Evolutionary conservation across 2,797 vertebrate genomes (phyloP), one percentile per base, ranked within the genome.

Genomic region (Mormyrops attenuatus): DNA sequence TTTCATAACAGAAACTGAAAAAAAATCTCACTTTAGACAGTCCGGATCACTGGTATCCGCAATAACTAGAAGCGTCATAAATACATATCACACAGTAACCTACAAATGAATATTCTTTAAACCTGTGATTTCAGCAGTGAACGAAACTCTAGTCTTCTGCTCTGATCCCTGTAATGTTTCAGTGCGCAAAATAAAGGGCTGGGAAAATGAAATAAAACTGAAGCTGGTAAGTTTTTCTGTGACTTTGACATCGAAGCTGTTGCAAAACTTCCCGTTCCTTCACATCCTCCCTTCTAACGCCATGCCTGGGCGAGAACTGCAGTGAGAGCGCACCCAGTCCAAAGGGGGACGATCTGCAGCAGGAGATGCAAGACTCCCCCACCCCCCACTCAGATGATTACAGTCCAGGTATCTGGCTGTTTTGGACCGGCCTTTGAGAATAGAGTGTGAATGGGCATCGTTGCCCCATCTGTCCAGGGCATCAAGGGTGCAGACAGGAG

Each of bases 301-400:
- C 22, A 13, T 26, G 5, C 17, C n/a, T 47, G 94, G 92, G 92
- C 92, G 92, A 93, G 91, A 88, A 92, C 90, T 93, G 94, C 92
- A 92, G 91, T 88, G 90, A 90, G 1, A 30, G 86, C 92, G 91
- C 91, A 91, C 92, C 93, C 92, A 91, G 91, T 88, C 93, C 91
- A 92, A 93, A 93, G 92, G 57, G 91, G 91, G 60, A 63, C 15
- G 22, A 55, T 92, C 90, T 92, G 92, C 92, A 93, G 89, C 91
- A 93, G 90, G 9, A 52, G 55, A 93, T 88, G 57, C 57, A 8
- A 7, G 20, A 60, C 55, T 6, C 0, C 57, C 57, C 0, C 5
- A 22, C 92, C 89, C 90, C 87, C 88, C 26, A 90, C 85, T 30
- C 26, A 30, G 93, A 26, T 60, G 94, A 91, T 92, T 88, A 80